Base-by-base conservation (phyloP, 2,113 vertebrate species). In the Elachura formosa region DNA sequence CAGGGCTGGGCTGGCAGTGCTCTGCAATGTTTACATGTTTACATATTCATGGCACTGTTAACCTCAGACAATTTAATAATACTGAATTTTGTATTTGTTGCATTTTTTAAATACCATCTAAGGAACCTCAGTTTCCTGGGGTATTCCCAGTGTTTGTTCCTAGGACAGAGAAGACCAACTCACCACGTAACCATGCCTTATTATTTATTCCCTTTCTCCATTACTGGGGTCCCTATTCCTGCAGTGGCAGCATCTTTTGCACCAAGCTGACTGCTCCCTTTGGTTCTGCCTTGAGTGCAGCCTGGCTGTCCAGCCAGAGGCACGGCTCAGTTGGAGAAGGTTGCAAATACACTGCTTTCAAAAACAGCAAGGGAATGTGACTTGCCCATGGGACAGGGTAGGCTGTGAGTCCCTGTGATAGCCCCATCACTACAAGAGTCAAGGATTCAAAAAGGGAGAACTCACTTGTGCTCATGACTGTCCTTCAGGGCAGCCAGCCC, bases 111-210 rank as follows among this genome's bases (percentile, higher is more conserved):
- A 93, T 74, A 72, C 86, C 72, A 56, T 78, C 68, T 61, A 46
- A 85, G 51, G 58, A 94, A 88, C 69, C 40, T 91, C 72, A 66
- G 63, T 66, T 90, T 95, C 84, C 91, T 68, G 67, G 80, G 63
- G 34, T 64, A 83, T 94, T 94, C 84, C 89, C 74, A n/a, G 0
- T 59, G 68, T 88, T 90, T 76, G 24, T 78, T 93, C 10, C 46
- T 89, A 64, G 24, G 77, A 38, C 49, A 79, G 62, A 78, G 48
- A 56, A 80, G 21, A 34, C 40, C 29, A 66, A 38, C 76, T 86
- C 45, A 56, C 15, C 0, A 0, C 0, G 0, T 59, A 63, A 31
- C 38, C 43, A 12, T 51, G 71, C 16, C 31, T 89, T 36, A 18
- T 58, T n/a, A 6, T 52, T 59, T 80, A 40, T 49, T 84, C 46